phyloP scores from a whole-genome alignment of 2,113 vertebrate genomes.

The Cettia cetti region DNA sequence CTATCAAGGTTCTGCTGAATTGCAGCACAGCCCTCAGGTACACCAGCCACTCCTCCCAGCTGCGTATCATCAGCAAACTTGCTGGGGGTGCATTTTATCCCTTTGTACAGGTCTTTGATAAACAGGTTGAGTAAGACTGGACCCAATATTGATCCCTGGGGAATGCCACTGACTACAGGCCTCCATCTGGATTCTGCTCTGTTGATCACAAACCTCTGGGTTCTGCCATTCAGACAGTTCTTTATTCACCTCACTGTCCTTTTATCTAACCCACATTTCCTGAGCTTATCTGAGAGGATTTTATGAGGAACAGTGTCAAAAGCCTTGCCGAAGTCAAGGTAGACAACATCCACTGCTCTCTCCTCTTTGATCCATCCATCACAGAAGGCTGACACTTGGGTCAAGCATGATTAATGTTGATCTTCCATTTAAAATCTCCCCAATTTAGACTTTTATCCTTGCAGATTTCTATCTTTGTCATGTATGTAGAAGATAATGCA shows the following conservation, averaged over 20 bases:
- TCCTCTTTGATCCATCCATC: no score
- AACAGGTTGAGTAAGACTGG: background rate
- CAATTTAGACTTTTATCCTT: background rate
- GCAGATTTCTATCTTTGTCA: background rate
- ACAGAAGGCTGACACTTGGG: background rate
- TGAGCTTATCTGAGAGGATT: background rate
- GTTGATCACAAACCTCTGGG: background rate
- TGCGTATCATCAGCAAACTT: background rate
- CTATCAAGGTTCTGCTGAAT: background rate
- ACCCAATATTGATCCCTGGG: background rate
- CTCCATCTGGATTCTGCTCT: background rate
- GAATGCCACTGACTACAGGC: background rate
- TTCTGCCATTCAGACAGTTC: background rate
- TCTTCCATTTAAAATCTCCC: background rate
- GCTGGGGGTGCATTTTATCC: background rate
- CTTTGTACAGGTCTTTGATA: fast-evolving
- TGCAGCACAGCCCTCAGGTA: background rate
- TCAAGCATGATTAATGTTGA: background rate
- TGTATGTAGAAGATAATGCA: background rate
- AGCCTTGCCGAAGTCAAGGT: fast-evolving
- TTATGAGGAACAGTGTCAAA: background rate
- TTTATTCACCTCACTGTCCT: background rate
- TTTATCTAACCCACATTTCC: background rate
- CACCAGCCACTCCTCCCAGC: background rate
- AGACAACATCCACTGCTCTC: background rate